phyloP scores from a whole-genome alignment of 2,888 invertebrate species.

The Boloria selene region DNA sequence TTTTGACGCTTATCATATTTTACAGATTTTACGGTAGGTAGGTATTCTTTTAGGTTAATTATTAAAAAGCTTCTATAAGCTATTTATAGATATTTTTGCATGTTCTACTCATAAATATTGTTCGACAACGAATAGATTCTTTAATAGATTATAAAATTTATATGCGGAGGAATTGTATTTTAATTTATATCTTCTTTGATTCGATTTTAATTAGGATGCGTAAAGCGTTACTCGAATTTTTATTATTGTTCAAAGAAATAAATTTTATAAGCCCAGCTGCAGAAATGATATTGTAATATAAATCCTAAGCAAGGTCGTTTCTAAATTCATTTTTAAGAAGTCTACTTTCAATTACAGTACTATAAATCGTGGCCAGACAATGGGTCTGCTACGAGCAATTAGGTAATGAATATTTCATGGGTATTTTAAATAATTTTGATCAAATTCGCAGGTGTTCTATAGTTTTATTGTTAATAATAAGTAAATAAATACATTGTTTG shows the following conservation, averaged over 20 bases:
- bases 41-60: too few species aligned
- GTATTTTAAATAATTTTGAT: conserved; percentile 48
- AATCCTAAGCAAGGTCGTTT: conserved; percentile 58
- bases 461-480: conserved; percentile 21
- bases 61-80: too few species aligned
- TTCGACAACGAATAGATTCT: conserved; percentile 5
- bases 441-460: conserved; percentile 42
- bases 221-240: conserved; percentile 53
- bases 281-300: conserved; percentile 57
- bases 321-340: conserved; percentile 44
- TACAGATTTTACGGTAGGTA: too few species aligned
- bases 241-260: conserved; percentile 61
- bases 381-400: conserved; percentile 56
- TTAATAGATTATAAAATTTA: background rate
- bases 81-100: too few species aligned
- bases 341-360: conserved; percentile 26
- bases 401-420: conserved; percentile 68
- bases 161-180: conserved; percentile 40
- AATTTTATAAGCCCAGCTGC: conserved; percentile 60
- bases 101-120: background rate
- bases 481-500: conserved; percentile 16
- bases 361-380: conserved; percentile 70
- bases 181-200: conserved; percentile 59
- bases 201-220: conserved; percentile 56
- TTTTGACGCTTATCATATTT: too few species aligned